Conservation (phyloP, 2,888 invertebrate genomes). For the Lasioglossum oenotherae region DNA sequence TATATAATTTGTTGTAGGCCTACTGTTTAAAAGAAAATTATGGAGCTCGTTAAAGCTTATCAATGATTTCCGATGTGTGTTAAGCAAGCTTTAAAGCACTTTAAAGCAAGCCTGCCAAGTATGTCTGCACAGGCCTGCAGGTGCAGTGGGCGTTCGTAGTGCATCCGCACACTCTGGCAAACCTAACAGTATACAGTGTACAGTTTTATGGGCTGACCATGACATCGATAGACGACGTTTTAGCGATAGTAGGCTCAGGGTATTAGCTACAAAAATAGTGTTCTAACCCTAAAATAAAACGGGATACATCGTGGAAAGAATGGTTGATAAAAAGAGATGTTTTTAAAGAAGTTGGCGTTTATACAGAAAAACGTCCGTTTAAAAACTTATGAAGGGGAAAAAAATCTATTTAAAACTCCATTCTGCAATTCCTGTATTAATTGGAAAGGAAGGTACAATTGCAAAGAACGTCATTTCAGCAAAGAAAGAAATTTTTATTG, state of each 20-base stretch:
- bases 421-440: not conserved
- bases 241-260: not conserved
- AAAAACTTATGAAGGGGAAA: not conserved
- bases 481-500: no score
- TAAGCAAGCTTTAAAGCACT: not conserved
- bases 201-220: conserved; percentile 5
- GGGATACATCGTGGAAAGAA: not conserved
- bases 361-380: not conserved
- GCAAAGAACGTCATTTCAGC: not conserved
- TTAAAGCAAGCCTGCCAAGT: not conserved
- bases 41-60: no score
- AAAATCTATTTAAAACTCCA: not conserved
- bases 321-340: not conserved
- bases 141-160: not conserved
- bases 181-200: not conserved
- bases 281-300: not conserved
- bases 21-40: no score
- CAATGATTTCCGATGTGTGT: not conserved
- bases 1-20: no score
- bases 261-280: not conserved
- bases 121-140: not conserved
- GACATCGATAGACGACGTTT: conserved; percentile 1
- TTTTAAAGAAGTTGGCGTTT: no score
- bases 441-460: not conserved
- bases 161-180: not conserved